These are phyloP conservation scores for Pao palembangensis DNA, from an alignment of 2,113 vertebrate species.

Conservation along the genomic window DNA sequence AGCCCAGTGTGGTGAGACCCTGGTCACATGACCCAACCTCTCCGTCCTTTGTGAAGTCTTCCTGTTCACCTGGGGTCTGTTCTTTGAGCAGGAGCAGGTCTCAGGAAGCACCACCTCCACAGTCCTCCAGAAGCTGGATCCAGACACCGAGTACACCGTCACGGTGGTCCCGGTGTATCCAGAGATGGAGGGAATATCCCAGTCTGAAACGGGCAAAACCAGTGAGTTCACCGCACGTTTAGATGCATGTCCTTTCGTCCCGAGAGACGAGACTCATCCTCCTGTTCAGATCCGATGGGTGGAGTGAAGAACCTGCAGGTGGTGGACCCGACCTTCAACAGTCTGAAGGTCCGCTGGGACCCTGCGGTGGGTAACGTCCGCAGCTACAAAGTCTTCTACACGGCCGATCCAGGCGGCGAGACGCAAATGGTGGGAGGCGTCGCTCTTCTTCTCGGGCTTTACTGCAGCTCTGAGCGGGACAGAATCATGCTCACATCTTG, in stretches of 20 bases:
- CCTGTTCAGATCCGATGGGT: constrained; percentile 82
- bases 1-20: constrained; percentile 79
- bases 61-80: constrained; percentile 10
- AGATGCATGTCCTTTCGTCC: not conserved
- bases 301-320: constrained; percentile 86
- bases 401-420: constrained; percentile 71
- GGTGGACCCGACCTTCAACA: constrained; percentile 82
- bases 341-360: constrained; percentile 84
- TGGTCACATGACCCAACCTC: not conserved
- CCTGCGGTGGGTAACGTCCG: constrained; percentile 86
- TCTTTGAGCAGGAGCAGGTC: constrained; percentile 78
- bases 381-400: constrained; percentile 85
- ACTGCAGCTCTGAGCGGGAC: not conserved
- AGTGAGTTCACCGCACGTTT: constrained; percentile 71
- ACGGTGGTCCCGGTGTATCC: constrained; percentile 85
- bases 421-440: constrained; percentile 75
- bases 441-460: not conserved
- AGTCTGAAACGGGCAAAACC: constrained; percentile 83
- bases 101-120: constrained; percentile 79
- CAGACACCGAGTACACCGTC: constrained; percentile 86
- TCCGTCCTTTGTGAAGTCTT: not conserved
- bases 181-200: constrained; percentile 85
- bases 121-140: constrained; percentile 81
- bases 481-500: not conserved
- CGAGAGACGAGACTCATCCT: not conserved